These are phyloP conservation scores for Pseudorhombus dupliciocellatus DNA, from an alignment of 2,113 vertebrate species.

Conservation along the genomic window DNA sequence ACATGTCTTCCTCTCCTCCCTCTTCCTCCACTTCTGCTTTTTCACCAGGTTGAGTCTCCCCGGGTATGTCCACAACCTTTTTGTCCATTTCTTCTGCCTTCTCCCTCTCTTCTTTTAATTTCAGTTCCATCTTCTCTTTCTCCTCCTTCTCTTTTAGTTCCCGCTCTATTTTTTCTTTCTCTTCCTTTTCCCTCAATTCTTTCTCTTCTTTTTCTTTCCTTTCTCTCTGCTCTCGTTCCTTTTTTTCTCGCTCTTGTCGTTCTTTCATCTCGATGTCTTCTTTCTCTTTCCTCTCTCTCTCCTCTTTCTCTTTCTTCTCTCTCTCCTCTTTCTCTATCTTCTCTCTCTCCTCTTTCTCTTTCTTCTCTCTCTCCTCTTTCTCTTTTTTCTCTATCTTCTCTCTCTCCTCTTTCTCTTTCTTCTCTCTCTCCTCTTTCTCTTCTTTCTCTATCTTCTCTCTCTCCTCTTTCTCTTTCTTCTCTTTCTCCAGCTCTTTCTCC, in stretches of 20 bases:
- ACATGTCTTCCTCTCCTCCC: constrained; percentile 27
- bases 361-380: constrained; percentile 38
- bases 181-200: constrained; percentile 28
- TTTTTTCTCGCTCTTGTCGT: constrained; percentile 21
- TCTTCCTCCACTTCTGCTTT: background rate
- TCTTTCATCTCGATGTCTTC: constrained; percentile 27
- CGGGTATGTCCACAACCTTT: constrained; percentile 4
- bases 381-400: constrained; percentile 5
- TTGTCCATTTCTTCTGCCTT: constrained; percentile 24
- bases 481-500: constrained; percentile 9
- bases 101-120: constrained; percentile 18
- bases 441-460: constrained; percentile 5
- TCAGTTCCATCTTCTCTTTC: constrained; percentile 30
- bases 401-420: constrained; percentile 8
- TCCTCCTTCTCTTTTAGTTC: constrained; percentile 32
- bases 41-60: constrained; percentile 20
- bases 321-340: constrained; percentile 21
- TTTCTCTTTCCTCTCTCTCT: constrained; percentile 19
- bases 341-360: constrained; percentile 1
- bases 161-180: constrained; percentile 19
- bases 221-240: constrained; percentile 24
- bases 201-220: constrained; percentile 19
- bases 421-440: constrained; percentile 29
- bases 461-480: constrained; percentile 13
- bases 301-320: constrained; percentile 10